These are phyloP conservation scores for Labroides dimidiatus DNA, from an alignment of 2,797 vertebrate species.

Conservation along the genomic window DNA sequence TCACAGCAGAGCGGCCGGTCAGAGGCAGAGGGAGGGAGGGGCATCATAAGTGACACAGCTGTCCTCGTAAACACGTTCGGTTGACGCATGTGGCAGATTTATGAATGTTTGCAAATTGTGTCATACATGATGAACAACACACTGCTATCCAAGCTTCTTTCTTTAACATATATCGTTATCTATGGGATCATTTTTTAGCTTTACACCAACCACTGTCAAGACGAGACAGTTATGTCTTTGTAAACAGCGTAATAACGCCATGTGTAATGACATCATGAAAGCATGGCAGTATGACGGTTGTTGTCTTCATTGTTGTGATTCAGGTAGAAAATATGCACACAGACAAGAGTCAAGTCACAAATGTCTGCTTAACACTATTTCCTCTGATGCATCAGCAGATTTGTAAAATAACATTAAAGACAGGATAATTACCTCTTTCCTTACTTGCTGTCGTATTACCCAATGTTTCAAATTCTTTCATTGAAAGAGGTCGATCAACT, in stretches of 20 bases:
- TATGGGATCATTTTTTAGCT: background rate
- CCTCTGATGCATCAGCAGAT: too few relatives aligned
- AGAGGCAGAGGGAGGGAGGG: conserved; percentile 13
- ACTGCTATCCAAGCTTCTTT: background rate
- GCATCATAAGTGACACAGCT: conserved; percentile 60
- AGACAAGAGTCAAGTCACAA: background rate
- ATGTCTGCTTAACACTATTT: too few relatives aligned
- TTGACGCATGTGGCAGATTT: conserved; percentile 17
- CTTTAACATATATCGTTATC: too few relatives aligned
- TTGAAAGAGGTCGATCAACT: too few relatives aligned
- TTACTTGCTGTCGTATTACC: too few relatives aligned
- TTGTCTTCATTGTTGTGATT: background rate
- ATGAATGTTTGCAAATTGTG: conserved; percentile 17
- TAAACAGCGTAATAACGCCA: background rate
- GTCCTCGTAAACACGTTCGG: conserved; percentile 50
- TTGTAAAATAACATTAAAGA: too few relatives aligned
- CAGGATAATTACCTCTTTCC: too few relatives aligned
- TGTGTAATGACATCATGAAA: background rate
- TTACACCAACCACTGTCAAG: background rate
- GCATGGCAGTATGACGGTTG: background rate
- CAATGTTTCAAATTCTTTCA: too few relatives aligned
- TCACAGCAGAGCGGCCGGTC: conserved; percentile 43
- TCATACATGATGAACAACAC: conserved; percentile 3
- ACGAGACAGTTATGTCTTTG: too few relatives aligned
- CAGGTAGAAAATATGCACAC: background rate